Evolutionary conservation across 2,113 vertebrate genomes (phyloP).

Genomic region (Paramormyrops kingsleyae): DNA sequence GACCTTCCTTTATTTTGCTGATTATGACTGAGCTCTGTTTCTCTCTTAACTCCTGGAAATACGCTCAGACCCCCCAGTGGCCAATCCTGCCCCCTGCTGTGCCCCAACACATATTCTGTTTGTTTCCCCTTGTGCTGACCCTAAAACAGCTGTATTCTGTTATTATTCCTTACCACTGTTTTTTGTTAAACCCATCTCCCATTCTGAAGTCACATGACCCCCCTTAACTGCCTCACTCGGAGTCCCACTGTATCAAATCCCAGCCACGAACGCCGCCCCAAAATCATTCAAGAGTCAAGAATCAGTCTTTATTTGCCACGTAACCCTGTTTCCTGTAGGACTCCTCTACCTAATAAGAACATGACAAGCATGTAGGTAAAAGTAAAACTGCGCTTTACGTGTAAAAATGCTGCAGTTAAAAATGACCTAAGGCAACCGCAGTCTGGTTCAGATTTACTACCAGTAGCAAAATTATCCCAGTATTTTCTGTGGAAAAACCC

Average conservation of each 20-base stretch:
- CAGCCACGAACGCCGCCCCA: not conserved
- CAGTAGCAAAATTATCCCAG: not conserved
- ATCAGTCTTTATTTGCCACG: not conserved
- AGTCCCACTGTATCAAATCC: not conserved
- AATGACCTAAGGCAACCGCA: not conserved
- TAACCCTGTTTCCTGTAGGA: not conserved
- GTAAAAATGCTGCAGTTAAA: not conserved
- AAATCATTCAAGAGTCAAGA: not conserved
- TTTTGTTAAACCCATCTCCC: not conserved
- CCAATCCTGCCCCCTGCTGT: not conserved
- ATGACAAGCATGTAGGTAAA: not conserved
- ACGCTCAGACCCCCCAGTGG: not conserved
- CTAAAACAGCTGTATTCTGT: not conserved
- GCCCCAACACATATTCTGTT: not conserved
- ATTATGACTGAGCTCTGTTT: not conserved
- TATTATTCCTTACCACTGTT: not conserved
- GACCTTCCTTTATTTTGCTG: not conserved
- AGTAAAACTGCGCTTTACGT: not conserved
- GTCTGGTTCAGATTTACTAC: not conserved
- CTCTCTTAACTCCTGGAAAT: not conserved
- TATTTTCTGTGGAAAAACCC: not conserved
- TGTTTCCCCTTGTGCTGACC: not conserved
- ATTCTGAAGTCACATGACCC: not conserved
- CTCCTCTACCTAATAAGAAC: not conserved
- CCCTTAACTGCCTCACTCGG: not conserved